A percentile compares a stretch with the other conserved stretches of the same genome.
phyloP scores from a whole-genome alignment of 2,888 invertebrate species.

The Dermolepida albohirtum region DNA sequence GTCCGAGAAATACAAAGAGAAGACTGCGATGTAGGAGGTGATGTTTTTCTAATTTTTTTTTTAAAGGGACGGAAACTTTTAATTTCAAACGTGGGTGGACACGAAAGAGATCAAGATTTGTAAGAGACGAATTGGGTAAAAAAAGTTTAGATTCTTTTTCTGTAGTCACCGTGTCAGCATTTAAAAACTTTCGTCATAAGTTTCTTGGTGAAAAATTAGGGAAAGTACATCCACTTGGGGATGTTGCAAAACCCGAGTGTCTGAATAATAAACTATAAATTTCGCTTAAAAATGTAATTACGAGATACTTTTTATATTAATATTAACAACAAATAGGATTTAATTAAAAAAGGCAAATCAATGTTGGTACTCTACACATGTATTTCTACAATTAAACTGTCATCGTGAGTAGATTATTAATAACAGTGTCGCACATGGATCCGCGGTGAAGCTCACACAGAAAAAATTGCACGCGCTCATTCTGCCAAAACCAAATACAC shows the following conservation, averaged over 20 bases:
- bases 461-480: too few relatives aligned
- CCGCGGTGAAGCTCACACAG: too few relatives aligned
- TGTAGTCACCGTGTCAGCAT: not conserved
- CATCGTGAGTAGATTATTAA: too few relatives aligned
- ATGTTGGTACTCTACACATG: too few relatives aligned
- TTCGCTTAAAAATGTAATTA: too few relatives aligned
- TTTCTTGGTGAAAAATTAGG: constrained; percentile 5
- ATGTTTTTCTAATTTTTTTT: not conserved
- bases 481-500: too few relatives aligned
- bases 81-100: constrained; percentile 10
- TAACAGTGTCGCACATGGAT: too few relatives aligned
- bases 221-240: not conserved
- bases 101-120: not conserved
- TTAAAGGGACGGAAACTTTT: constrained; percentile 11
- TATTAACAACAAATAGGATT: too few relatives aligned
- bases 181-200: constrained; percentile 24
- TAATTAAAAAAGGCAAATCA: too few relatives aligned
- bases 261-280: not conserved
- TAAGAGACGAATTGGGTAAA: not conserved
- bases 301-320: too few relatives aligned
- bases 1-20: constrained; percentile 25
- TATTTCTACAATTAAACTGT: too few relatives aligned
- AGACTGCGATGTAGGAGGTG: not conserved
- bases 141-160: constrained; percentile 5
- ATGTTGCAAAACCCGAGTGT: not conserved